phyloP scores from a whole-genome alignment of 2,888 invertebrate genomes.

The Lagria hirta region DNA sequence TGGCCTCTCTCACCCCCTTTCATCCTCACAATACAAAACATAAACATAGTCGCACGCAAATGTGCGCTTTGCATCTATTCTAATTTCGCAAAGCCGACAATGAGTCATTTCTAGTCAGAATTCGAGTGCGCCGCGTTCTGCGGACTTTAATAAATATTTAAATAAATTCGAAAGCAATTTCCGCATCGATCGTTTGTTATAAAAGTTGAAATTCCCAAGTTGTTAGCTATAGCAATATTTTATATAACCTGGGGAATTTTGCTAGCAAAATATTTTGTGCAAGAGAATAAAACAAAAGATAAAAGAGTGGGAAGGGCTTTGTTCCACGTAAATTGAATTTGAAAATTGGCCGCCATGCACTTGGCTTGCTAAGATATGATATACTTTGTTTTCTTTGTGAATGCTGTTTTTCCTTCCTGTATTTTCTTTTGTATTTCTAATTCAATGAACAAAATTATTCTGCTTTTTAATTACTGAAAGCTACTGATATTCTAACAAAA shows the following conservation, averaged over 20 bases:
- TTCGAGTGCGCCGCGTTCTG: conserved; percentile 2
- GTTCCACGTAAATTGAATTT: conserved; percentile 55
- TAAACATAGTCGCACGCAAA: conserved; percentile 38
- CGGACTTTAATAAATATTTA: conserved; percentile 25
- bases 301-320: conserved; percentile 46
- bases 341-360: conserved; percentile 52
- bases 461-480: conserved; percentile 10
- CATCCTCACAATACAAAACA: conserved; percentile 35
- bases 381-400: conserved; percentile 43
- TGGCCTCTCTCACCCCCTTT: conserved; percentile 30
- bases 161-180: conserved; percentile 26
- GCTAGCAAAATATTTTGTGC: conserved; percentile 47
- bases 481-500: too few relatives aligned
- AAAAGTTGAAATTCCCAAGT: conserved; percentile 40
- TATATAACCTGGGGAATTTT: conserved; percentile 50
- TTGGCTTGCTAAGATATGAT: conserved; percentile 47
- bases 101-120: conserved; percentile 16
- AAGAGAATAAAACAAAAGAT: conserved; percentile 46
- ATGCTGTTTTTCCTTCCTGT: conserved; percentile 23
- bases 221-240: conserved; percentile 44
- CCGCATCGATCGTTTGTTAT: conserved; percentile 37
- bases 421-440: conserved; percentile 24
- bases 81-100: conserved; percentile 7
- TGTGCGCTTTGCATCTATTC: conserved; percentile 31
- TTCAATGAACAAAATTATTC: conserved; percentile 22